Base-by-base conservation (phyloP, 92 coral and sea anemone species). In the Anthopleura xanthogrammica region DNA sequence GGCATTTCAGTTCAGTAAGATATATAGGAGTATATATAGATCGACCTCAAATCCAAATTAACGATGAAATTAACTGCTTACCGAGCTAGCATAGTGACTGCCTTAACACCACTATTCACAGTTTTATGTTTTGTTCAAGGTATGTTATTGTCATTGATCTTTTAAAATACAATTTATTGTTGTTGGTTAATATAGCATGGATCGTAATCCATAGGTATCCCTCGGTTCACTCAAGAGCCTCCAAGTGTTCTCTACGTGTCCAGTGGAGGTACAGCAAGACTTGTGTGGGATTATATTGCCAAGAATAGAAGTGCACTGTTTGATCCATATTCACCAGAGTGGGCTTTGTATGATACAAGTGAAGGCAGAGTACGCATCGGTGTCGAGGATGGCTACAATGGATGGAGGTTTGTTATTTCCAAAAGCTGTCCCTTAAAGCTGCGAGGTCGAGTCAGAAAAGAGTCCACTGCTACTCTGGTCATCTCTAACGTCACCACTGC, bases 241-340 rank as follows among this genome's bases (percentile, higher is more conserved):
- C 79, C 48, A 7, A 40, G 79, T 40, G n/a, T 5, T 13, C 17
- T 75, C 23, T 75, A 75, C 52, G 79, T 75, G 48, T 20, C 23
- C 10, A 75, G 52, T 20, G 79, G 79, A 20, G 23, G 48, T 9
- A 75, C 79, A 20, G 79, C 79, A 10, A 75, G 52, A 19, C 41
- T 75, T 29, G 79, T 14, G 52, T 75, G 79, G 79, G 54, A 43
- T 41, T 75, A 75, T 20, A 23, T 17, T 75, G 79, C 41, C 22
- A 12, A 54, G 3, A 19, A 75, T 40, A 75, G 48, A 42, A 41
- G 16, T 75, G n/a, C 14, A 75, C 20, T 23, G 46, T 75, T 75
- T 12, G 78, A 36, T 42, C 13, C 78, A 22, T 42, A 23, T 52
- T 75, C 78, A 75, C 78, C 78, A 42, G 22, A 41, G 48, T 75